These are phyloP conservation scores for Agrotis clavis DNA, from an alignment of 2,888 invertebrate species.

Conservation along the genomic window DNA sequence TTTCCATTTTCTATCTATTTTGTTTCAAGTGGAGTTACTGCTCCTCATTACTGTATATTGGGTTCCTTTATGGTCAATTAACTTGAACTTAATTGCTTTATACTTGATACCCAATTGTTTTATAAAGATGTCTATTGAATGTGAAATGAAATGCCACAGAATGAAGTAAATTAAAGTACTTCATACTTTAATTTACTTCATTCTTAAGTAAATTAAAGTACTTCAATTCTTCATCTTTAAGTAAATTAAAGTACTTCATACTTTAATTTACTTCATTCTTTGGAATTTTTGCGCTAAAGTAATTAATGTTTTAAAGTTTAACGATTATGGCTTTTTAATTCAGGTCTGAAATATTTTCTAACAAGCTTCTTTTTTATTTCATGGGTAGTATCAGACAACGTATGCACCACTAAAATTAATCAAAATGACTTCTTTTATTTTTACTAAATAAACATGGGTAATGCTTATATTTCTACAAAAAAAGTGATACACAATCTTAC, in stretches of 20 bases:
- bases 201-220: no score
- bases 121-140: conserved; percentile 59
- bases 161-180: no score
- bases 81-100: conserved; percentile 63
- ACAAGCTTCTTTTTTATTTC: not conserved
- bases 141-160: no score
- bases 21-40: conserved; percentile 27
- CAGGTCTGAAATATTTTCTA: not conserved
- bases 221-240: no score
- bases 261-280: conserved; percentile 44
- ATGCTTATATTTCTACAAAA: no score
- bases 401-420: no score
- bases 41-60: not conserved
- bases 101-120: conserved; percentile 63
- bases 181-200: no score
- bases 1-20: not conserved
- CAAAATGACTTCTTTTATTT: not conserved
- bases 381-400: no score
- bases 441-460: no score
- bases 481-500: no score
- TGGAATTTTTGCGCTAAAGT: conserved; percentile 25
- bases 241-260: no score
- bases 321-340: conserved; percentile 19
- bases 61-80: conserved; percentile 58
- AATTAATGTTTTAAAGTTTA: conserved; percentile 12